Conservation (phyloP, 1,140 invertebrate species). For the Lanistes nyassanus region DNA sequence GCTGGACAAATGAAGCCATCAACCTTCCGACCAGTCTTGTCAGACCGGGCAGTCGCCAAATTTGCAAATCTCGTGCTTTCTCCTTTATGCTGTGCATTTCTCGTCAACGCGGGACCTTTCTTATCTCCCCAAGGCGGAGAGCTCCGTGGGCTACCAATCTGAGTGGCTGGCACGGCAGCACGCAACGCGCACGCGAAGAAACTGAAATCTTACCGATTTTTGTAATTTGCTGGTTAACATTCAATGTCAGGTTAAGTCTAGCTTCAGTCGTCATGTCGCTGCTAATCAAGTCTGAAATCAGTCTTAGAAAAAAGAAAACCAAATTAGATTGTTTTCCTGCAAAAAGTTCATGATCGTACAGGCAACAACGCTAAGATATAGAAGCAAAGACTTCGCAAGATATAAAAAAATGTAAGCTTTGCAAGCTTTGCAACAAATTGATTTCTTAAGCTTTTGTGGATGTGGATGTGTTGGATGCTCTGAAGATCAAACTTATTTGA, state of each 20-base stretch:
- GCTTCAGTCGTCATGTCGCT: conserved; percentile 4
- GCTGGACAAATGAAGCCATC: conserved; percentile 16
- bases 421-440: too few relatives aligned
- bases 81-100: not conserved
- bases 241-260: conserved; percentile 11
- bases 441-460: too few relatives aligned
- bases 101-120: conserved; percentile 7
- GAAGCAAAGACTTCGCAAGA: too few relatives aligned
- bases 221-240: conserved; percentile 11
- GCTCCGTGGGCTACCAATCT: conserved; percentile 3
- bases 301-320: not conserved
- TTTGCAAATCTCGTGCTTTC: conserved; percentile 22
- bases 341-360: too few relatives aligned
- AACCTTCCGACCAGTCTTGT: conserved; percentile 15
- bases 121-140: conserved; percentile 11
- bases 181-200: not conserved
- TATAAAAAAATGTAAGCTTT: too few relatives aligned
- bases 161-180: not conserved
- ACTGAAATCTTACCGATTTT: conserved; percentile 12
- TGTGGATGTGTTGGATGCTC: too few relatives aligned
- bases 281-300: conserved; percentile 1
- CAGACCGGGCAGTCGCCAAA: conserved; percentile 8
- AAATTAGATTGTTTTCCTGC: too few relatives aligned
- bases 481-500: too few relatives aligned
- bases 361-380: too few relatives aligned